A percentile compares a stretch with the other conserved stretches of the same genome.
Evolutionary conservation across 2,113 vertebrate genomes (phyloP).

Genomic region (Carassius gibelio): DNA sequence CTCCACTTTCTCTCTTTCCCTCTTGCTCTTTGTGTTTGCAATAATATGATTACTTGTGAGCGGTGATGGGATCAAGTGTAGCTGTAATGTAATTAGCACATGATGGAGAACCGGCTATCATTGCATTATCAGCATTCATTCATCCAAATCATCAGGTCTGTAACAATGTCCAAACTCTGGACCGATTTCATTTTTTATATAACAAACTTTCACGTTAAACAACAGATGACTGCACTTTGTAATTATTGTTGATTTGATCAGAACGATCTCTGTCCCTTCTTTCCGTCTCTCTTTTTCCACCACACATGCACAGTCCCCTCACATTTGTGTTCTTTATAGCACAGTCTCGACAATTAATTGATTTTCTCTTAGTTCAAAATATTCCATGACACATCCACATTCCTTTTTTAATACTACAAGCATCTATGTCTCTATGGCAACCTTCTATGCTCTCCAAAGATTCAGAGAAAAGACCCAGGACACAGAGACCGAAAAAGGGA

Average conservation of each 20-base stretch:
- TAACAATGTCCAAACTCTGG: conserved; percentile 20
- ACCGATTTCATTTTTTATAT: neutral
- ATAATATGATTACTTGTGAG: conserved; percentile 73
- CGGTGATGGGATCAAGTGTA: conserved; percentile 71
- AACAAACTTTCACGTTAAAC: neutral
- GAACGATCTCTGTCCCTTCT: neutral
- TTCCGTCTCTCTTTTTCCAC: neutral
- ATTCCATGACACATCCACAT: conserved; percentile 61
- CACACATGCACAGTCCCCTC: neutral
- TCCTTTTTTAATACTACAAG: conserved; percentile 65
- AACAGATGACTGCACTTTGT: neutral
- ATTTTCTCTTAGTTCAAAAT: conserved; percentile 38
- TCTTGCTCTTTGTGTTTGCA: conserved; percentile 26
- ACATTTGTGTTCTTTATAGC: neutral
- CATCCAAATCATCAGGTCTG: conserved; percentile 71
- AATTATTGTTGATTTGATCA: conserved; percentile 6
- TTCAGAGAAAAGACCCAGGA: conserved; percentile 36
- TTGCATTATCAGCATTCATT: conserved; percentile 73
- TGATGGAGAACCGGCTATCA: conserved; percentile 72
- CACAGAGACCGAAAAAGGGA: conserved; percentile 27
- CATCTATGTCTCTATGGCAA: conserved; percentile 66
- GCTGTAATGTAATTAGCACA: conserved; percentile 73
- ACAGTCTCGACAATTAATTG: neutral
- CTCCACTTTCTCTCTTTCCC: neutral
- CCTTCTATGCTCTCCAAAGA: conserved; percentile 39